phyloP scores from a whole-genome alignment of 2,888 invertebrate genomes.

The Spisula solida region DNA sequence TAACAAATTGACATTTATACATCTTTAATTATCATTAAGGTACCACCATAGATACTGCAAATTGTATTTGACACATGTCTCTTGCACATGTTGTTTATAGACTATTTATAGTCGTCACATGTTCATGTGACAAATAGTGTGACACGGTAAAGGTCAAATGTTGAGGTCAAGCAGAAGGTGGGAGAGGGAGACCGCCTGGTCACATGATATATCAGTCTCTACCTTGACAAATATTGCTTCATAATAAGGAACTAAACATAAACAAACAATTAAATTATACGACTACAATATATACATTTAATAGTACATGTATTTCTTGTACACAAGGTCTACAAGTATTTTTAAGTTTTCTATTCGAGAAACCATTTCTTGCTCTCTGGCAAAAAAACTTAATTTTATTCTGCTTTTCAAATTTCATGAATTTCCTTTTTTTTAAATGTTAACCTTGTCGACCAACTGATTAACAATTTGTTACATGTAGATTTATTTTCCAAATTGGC shows the following conservation, averaged over 20 bases:
- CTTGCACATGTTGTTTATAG: background rate
- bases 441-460: too few relatives aligned
- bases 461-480: too few relatives aligned
- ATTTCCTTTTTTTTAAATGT: too few relatives aligned
- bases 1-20: conserved; percentile 9
- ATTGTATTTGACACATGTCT: conserved; percentile 46
- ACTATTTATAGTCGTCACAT: conserved; percentile 31
- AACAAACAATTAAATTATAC: too few relatives aligned
- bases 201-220: background rate
- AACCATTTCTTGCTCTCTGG: too few relatives aligned
- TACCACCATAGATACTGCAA: background rate
- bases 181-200: background rate
- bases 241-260: background rate
- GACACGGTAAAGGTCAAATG: conserved; percentile 37
- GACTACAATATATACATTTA: too few relatives aligned
- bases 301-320: too few relatives aligned
- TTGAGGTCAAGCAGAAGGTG: conserved; percentile 18
- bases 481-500: too few relatives aligned
- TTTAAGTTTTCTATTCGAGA: too few relatives aligned
- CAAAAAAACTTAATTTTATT: too few relatives aligned
- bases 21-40: conserved; percentile 10
- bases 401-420: too few relatives aligned
- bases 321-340: too few relatives aligned
- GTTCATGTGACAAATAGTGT: conserved; percentile 5
- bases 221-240: background rate